Percentiles rank a stretch among this genome's conserved stretches.
Evolutionary conservation across 2,113 vertebrate genomes (phyloP).

Genomic region (Chunga burmeisteri): DNA sequence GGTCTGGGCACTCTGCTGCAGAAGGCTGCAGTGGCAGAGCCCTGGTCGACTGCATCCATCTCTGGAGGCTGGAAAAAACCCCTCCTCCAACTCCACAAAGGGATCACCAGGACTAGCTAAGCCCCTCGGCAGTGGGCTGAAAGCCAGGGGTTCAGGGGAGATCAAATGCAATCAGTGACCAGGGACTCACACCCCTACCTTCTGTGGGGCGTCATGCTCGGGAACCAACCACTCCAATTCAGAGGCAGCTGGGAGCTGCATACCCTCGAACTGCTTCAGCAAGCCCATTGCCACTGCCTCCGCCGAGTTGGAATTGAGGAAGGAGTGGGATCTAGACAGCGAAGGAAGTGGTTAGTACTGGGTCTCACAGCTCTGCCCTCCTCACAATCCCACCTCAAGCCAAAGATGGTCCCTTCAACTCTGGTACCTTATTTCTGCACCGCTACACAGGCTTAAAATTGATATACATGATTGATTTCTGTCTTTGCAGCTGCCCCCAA

Average conservation of each 20-base stretch:
- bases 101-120: neutral
- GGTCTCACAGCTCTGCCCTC: neutral
- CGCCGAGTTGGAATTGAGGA: conserved; percentile 92
- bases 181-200: conserved; percentile 74
- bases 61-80: neutral
- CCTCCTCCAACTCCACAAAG: neutral
- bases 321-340: conserved; percentile 79
- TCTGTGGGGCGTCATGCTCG: conserved; percentile 94
- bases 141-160: neutral
- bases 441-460: neutral
- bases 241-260: conserved; percentile 96
- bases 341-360: neutral
- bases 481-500: neutral
- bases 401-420: neutral
- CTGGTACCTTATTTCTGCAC: neutral
- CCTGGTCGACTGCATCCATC: neutral
- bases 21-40: neutral
- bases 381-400: neutral
- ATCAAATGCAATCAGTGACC: neutral
- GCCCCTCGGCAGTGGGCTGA: neutral
- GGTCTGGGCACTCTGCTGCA: neutral
- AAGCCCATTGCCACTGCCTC: conserved; percentile 98
- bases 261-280: conserved; percentile 95
- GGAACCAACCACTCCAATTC: conserved; percentile 97
- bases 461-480: neutral